These are phyloP conservation scores for Coreius guichenoti DNA, from an alignment of 2,797 vertebrate genomes.

Conservation along the genomic window DNA sequence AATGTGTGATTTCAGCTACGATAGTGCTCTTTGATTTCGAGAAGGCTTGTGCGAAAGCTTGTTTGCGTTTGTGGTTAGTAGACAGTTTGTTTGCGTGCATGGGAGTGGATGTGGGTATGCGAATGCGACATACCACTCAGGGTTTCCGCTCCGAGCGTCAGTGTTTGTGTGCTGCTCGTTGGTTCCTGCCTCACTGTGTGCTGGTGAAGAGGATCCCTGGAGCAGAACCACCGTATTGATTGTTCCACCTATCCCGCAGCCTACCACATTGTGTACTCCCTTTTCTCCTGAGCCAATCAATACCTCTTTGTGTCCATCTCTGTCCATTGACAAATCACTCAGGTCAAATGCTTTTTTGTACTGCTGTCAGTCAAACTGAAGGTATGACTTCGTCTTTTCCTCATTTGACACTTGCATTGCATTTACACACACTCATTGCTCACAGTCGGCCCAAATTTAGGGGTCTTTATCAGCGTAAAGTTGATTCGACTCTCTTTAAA, in stretches of 20 bases:
- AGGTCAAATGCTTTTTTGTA: conserved; percentile 73
- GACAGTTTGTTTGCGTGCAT: conserved; percentile 49
- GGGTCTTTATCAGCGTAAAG: conserved; percentile 21
- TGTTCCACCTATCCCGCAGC: conserved; percentile 73
- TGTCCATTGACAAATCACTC: conserved; percentile 82
- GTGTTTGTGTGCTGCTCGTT: conserved; percentile 73
- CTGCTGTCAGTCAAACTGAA: conserved; percentile 78
- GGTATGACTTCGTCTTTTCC: conserved; percentile 68
- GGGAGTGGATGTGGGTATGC: conserved; percentile 53
- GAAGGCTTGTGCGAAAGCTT: conserved; percentile 25
- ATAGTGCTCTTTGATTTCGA: neutral
- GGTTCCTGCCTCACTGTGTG: conserved; percentile 77
- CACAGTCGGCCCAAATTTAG: neutral
- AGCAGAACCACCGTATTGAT: conserved; percentile 82
- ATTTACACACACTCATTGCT: conserved; percentile 22
- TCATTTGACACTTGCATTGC: conserved; percentile 56
- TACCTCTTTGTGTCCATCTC: conserved; percentile 81
- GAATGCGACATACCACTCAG: neutral
- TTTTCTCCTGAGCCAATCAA: conserved; percentile 78
- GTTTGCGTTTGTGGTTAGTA: conserved; percentile 51
- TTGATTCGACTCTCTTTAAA: conserved; percentile 32
- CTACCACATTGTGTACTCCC: conserved; percentile 74
- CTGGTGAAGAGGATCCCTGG: conserved; percentile 74
- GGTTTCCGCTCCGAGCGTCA: conserved; percentile 74
- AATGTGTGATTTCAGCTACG: conserved; percentile 15